Base-by-base conservation (phyloP, 1,140 invertebrate species). In the Eupeodes corollae region DNA sequence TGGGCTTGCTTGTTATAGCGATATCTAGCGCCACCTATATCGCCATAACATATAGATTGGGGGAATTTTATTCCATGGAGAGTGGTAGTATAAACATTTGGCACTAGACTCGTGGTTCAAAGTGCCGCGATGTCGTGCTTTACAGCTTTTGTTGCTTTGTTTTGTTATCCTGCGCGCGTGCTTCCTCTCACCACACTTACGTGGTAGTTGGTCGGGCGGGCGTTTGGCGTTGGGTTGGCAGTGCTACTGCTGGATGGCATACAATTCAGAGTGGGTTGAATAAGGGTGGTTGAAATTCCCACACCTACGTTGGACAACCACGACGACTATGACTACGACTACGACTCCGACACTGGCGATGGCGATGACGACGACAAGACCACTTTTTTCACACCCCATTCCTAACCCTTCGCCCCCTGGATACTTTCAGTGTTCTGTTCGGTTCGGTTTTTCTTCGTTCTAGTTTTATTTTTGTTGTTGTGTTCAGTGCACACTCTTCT, bases 131-230 rank as follows among this genome's bases (percentile, higher is more conserved):
- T 31, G 14, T 39, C 46, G 46, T 31, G 39, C 15, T 18, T 47
- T 21, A 35, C 41, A 42, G 34, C 47, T 15, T 49, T 49, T 44
- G 26, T 48, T 49, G 34, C 19, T 39, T 44, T 44, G 47, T 49
- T 49, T 49, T 44, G 34, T 14, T 32, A 35, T 49, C 13, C 18
- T 16, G 54, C 56, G 47, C 48, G 50, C 56, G 53, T 50, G 44
- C 45, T 50, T 46, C 45, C 40, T 46, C 55, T 51, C 56, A 46
- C 54, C 56, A 52, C 54, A 57, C 52, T 57, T 57, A 56, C 50
- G 51, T 44, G 43, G 47, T 46, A 33, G 43, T 21, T 47, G 52
- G 32, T 30, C 32, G 32, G 18, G 35, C 11, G 6, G 30, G 40
- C 34, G 39, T n/a, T 15, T 31, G 42, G 43, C 13, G 31, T 37